Percentiles rank a stretch among this genome's conserved stretches.
Evolutionary conservation across 2,888 invertebrate genomes (phyloP).

Genomic region (Gortyna flavago): DNA sequence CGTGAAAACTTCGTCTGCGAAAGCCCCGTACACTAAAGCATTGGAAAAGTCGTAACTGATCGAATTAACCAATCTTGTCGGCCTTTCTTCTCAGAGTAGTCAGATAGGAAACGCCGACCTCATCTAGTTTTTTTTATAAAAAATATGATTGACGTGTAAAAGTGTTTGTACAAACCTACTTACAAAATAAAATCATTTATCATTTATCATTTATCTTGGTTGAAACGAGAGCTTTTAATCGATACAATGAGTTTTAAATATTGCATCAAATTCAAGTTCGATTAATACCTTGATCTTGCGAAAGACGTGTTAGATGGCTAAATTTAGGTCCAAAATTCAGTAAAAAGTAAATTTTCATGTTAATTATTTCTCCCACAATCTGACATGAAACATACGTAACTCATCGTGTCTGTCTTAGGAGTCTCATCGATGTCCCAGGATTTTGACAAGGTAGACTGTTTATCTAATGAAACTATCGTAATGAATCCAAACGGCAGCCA

Average conservation of each 20-base stretch:
- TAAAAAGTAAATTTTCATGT: neutral
- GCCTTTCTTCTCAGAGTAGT: too few relatives aligned
- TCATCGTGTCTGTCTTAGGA: neutral
- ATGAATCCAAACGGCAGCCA: constrained; percentile 48
- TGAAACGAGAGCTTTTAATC: neutral
- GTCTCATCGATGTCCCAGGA: constrained; percentile 5
- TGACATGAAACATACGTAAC: constrained; percentile 1
- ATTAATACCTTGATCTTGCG: neutral
- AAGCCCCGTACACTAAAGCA: neutral
- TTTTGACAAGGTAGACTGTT: constrained; percentile 28
- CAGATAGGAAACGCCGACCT: too few relatives aligned
- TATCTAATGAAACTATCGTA: constrained; percentile 40
- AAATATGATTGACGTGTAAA: too few relatives aligned
- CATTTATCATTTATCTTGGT: too few relatives aligned
- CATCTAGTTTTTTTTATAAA: too few relatives aligned
- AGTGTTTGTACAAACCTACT: too few relatives aligned
- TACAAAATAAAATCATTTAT: too few relatives aligned
- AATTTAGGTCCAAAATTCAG: neutral
- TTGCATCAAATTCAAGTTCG: neutral
- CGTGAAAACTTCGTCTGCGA: constrained; percentile 43
- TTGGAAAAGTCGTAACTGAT: neutral
- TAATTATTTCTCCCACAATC: neutral
- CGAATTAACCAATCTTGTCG: neutral
- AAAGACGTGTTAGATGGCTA: neutral
- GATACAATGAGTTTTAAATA: neutral